phyloP scores from a whole-genome alignment of 2,113 vertebrate genomes.

The Tamias sibiricus region DNA sequence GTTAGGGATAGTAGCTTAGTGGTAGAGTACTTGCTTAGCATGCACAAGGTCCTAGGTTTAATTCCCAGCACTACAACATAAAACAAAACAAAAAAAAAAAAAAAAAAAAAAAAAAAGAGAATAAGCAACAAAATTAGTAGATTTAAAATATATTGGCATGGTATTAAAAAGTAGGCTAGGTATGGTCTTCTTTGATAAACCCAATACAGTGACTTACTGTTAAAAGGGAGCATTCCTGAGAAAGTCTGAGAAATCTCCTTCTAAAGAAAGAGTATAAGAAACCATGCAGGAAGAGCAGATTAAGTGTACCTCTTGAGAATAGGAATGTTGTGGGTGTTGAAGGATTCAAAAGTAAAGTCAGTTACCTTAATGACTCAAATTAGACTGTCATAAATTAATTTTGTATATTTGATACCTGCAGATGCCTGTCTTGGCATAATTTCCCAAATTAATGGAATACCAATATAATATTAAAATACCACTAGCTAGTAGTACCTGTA shows the following conservation, averaged over 20 bases:
- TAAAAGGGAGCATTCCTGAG: background rate
- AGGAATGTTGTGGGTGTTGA: background rate
- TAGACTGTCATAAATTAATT: conserved; percentile 33
- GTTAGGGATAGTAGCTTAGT: no score
- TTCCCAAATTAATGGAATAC: conserved; percentile 28
- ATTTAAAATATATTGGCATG: background rate
- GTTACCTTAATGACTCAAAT: conserved; percentile 28
- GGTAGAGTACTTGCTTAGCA: no score
- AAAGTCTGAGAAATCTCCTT: conserved; percentile 22
- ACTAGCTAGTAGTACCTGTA: background rate
- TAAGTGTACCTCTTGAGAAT: background rate
- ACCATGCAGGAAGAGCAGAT: background rate
- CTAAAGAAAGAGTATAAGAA: conserved; percentile 7
- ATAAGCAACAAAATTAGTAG: background rate
- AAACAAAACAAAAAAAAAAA: no score
- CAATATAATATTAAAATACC: background rate
- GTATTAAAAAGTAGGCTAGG: background rate
- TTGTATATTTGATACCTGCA: conserved; percentile 8
- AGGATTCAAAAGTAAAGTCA: background rate
- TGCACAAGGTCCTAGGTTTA: no score
- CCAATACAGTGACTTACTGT: background rate
- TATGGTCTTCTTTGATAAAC: conserved; percentile 25
- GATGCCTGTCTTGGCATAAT: background rate
- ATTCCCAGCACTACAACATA: no score
- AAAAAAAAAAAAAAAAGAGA: no score